These are phyloP conservation scores for Leucophora obtusa DNA, from an alignment of 2,888 invertebrate species.

Conservation along the genomic window DNA sequence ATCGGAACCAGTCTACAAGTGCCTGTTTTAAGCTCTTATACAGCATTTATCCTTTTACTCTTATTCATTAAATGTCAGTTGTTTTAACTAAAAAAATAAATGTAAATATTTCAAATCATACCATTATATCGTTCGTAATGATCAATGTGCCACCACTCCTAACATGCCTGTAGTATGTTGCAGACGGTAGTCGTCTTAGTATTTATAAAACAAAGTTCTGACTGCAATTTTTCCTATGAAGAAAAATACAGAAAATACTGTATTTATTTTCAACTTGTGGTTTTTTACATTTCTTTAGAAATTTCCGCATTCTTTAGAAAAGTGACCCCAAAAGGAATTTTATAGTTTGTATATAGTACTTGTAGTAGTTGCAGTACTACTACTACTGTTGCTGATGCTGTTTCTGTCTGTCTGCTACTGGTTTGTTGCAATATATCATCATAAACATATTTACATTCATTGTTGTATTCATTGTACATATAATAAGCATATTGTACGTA, in stretches of 20 bases:
- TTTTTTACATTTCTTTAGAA: conserved; percentile 72
- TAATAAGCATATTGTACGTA: too few species aligned
- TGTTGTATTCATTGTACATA: conserved; percentile 11
- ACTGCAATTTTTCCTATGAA: background rate
- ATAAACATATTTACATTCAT: conserved; percentile 55
- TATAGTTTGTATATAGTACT: conserved; percentile 31
- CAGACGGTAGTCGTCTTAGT: conserved; percentile 18
- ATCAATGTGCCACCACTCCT: background rate
- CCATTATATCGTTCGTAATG: background rate
- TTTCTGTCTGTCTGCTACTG: conserved; percentile 15
- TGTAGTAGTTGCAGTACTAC: conserved; percentile 16
- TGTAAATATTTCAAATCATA: too few species aligned
- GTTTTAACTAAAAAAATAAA: too few species aligned
- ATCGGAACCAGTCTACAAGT: too few species aligned
- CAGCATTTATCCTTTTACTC: too few species aligned
- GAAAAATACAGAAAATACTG: conserved; percentile 44
- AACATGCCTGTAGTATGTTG: conserved; percentile 20
- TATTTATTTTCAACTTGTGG: conserved; percentile 76
- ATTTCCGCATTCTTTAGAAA: conserved; percentile 75
- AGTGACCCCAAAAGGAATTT: conserved; percentile 69
- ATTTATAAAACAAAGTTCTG: conserved; percentile 2
- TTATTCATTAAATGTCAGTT: too few species aligned
- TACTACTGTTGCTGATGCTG: background rate
- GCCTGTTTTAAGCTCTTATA: too few species aligned
- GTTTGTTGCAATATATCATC: conserved; percentile 49